Conservation (phyloP, 2,888 invertebrate genomes). For the Yponomeuta cagnagella region DNA sequence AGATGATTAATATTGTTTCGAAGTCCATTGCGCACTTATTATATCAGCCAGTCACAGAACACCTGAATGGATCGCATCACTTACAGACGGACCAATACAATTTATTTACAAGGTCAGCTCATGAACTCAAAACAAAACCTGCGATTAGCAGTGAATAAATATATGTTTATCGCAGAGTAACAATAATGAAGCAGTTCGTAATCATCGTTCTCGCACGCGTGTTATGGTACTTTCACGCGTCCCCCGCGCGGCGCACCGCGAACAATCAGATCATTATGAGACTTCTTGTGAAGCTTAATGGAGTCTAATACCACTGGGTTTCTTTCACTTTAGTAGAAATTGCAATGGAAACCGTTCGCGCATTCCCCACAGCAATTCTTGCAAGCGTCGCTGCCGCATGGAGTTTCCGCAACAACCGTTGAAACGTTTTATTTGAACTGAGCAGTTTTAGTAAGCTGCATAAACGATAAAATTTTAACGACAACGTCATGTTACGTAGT, state of each 20-base stretch:
- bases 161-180: slow-evolving; percentile 25
- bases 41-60: not conserved
- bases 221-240: slow-evolving; percentile 52
- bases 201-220: slow-evolving; percentile 58
- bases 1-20: not conserved
- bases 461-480: not conserved
- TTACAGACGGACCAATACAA: not conserved
- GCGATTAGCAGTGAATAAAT: not conserved
- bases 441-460: not conserved
- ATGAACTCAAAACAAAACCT: not conserved
- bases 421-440: not conserved
- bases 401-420: not conserved
- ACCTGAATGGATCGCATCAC: not conserved
- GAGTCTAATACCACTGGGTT: slow-evolving; percentile 50
- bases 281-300: slow-evolving; percentile 40
- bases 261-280: slow-evolving; percentile 54
- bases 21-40: not conserved
- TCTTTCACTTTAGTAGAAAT: slow-evolving; percentile 20
- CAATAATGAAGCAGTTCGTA: slow-evolving; percentile 39
- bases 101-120: not conserved
- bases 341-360: not conserved
- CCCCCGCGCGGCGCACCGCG: slow-evolving; percentile 43
- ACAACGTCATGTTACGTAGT: not conserved
- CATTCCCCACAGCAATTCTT: not conserved
- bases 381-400: not conserved